Conservation (phyloP, 2,797 vertebrate species). For the Leptodactylus fallax region DNA sequence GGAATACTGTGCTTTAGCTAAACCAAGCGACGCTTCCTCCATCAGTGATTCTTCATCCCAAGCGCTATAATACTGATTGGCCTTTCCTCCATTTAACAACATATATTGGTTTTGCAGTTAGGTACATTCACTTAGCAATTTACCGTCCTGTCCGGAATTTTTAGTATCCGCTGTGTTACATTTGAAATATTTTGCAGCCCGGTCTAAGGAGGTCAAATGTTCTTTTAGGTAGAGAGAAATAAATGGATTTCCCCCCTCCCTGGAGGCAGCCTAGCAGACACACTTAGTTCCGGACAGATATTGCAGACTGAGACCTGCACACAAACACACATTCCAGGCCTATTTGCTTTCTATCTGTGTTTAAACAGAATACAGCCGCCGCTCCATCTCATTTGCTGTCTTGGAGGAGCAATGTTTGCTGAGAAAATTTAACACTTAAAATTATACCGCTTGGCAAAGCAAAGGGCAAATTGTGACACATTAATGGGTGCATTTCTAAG, state of each 20-base stretch:
- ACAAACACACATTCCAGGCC: slow-evolving; percentile 41
- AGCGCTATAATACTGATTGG: neutral
- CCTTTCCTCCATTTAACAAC: slow-evolving; percentile 38
- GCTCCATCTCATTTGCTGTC: slow-evolving; percentile 55
- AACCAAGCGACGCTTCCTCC: neutral
- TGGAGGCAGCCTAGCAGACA: slow-evolving; percentile 35
- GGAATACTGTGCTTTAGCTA: neutral
- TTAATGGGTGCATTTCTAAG: slow-evolving; percentile 15
- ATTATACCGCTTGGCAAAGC: slow-evolving; percentile 38
- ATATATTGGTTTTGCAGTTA: slow-evolving; percentile 43
- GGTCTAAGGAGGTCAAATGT: slow-evolving; percentile 54
- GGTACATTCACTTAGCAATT: slow-evolving; percentile 41
- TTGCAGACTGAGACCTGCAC: slow-evolving; percentile 47
- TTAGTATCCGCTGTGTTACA: slow-evolving; percentile 32
- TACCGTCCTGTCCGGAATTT: slow-evolving; percentile 36
- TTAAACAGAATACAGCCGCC: slow-evolving; percentile 56
- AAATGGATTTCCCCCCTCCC: slow-evolving; percentile 46
- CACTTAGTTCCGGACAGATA: slow-evolving; percentile 40
- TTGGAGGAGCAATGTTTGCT: slow-evolving; percentile 53
- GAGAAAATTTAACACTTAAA: slow-evolving; percentile 61
- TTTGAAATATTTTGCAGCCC: slow-evolving; percentile 46
- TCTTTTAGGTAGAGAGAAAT: slow-evolving; percentile 44
- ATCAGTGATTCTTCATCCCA: neutral
- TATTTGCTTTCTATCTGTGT: slow-evolving; percentile 63
- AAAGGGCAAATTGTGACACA: slow-evolving; percentile 55